Percentiles rank a stretch among this genome's conserved stretches.
Conservation (phyloP, 2,113 vertebrate genomes). For the Chiloscyllium plagiosum region DNA sequence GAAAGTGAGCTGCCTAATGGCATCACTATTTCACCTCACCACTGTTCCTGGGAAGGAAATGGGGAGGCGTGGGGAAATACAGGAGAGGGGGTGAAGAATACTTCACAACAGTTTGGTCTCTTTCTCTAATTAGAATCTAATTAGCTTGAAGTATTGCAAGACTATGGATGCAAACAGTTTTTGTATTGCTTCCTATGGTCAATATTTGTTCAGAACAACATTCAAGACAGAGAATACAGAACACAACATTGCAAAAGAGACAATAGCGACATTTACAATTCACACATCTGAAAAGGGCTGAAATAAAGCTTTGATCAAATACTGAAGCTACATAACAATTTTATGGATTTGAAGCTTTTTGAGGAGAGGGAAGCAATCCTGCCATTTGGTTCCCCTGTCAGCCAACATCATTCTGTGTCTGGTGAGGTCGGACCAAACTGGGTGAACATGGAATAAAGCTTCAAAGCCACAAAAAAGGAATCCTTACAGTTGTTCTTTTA, state of each 20-base stretch:
- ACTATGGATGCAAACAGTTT: neutral
- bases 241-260: neutral
- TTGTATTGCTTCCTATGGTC: neutral
- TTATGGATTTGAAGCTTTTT: constrained; percentile 33
- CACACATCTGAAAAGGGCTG: neutral
- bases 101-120: neutral
- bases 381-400: neutral
- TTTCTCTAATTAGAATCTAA: neutral
- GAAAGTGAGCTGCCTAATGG: neutral
- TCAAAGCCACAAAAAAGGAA: constrained; percentile 10
- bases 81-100: neutral
- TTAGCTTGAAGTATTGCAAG: neutral
- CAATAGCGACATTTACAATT: neutral
- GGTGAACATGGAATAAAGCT: neutral
- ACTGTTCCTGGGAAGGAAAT: neutral
- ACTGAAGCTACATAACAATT: neutral
- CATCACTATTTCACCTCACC: neutral
- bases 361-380: neutral
- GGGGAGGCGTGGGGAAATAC: neutral
- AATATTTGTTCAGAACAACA: constrained; percentile 22
- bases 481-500: constrained; percentile 21
- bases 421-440: neutral
- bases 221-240: neutral
- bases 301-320: neutral
- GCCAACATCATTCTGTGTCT: neutral